Evolutionary conservation across 1,140 invertebrate species (phyloP).

Genomic region (Bombyx mori): DNA sequence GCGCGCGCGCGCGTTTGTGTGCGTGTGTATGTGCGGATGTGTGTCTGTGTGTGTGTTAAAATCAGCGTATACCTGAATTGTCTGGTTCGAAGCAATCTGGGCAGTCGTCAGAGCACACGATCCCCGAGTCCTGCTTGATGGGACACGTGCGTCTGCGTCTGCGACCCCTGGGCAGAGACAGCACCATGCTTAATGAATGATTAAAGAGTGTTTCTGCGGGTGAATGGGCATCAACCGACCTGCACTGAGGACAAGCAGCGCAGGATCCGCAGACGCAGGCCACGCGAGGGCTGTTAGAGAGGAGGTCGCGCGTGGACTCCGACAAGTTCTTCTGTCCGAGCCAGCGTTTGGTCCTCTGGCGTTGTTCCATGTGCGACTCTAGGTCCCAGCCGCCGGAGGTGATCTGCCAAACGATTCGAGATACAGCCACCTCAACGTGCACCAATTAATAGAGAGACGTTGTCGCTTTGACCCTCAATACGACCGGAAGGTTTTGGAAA

Average conservation of each 20-base stretch:
- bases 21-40: too few relatives aligned
- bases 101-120: conserved; percentile 60
- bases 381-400: conserved; percentile 39
- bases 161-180: conserved; percentile 31
- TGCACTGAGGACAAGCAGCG: conserved; percentile 41
- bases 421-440: neutral
- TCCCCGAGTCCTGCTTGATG: conserved; percentile 64
- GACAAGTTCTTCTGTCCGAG: conserved; percentile 24
- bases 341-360: conserved; percentile 38
- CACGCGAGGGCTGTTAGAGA: conserved; percentile 45
- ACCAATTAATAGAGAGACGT: too few relatives aligned
- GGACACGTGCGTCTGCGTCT: conserved; percentile 44
- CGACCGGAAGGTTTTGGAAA: too few relatives aligned
- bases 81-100: conserved; percentile 47
- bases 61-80: conserved; percentile 21
- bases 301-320: conserved; percentile 38
- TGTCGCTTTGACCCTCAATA: too few relatives aligned
- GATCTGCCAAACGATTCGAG: conserved; percentile 25
- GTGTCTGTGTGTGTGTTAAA: neutral
- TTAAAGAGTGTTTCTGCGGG: neutral
- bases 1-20: too few relatives aligned
- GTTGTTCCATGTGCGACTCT: conserved; percentile 25
- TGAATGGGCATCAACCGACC: conserved; percentile 14
- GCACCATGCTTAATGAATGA: neutral
- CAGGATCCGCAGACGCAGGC: conserved; percentile 48